phyloP scores from a whole-genome alignment of 2,113 vertebrate genomes.

The Strix uralensis region DNA sequence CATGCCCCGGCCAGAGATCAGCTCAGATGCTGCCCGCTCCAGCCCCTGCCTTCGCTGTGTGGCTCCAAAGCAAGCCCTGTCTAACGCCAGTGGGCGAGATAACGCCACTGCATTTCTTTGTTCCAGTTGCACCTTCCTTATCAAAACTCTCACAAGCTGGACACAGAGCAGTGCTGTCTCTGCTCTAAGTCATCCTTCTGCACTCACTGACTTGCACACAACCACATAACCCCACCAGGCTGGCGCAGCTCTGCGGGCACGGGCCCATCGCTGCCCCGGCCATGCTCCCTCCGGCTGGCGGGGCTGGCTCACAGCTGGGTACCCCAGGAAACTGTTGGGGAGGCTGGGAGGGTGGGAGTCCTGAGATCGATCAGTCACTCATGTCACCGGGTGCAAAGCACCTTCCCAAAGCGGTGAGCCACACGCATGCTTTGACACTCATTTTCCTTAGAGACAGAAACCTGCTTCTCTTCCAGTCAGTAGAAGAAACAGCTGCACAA shows the following conservation, averaged over 20 bases:
- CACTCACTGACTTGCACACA: fast-evolving
- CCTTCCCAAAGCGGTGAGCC: not conserved
- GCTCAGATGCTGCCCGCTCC: not conserved
- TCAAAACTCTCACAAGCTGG: not conserved
- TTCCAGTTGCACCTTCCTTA: not conserved
- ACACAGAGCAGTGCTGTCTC: fast-evolving
- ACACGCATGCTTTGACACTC: fast-evolving
- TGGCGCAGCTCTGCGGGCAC: not conserved
- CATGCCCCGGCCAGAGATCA: not conserved
- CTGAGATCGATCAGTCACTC: not conserved
- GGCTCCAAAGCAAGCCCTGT: not conserved
- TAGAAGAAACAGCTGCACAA: not conserved
- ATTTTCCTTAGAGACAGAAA: not conserved
- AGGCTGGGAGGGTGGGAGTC: not conserved
- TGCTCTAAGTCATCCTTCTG: not conserved
- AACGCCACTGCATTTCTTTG: fast-evolving
- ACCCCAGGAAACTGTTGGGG: not conserved
- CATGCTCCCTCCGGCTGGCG: fast-evolving
- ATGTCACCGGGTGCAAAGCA: not conserved
- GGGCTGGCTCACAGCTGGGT: not conserved
- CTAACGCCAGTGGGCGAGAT: fast-evolving
- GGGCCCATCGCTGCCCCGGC: fast-evolving
- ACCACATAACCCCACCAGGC: not conserved
- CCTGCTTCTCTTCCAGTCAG: not conserved
- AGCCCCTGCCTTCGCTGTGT: not conserved